Percentiles rank a stretch among this genome's conserved stretches.
These are phyloP conservation scores for Eupeodes luniger DNA, from an alignment of 2,888 invertebrate genomes.

Conservation along the genomic window DNA sequence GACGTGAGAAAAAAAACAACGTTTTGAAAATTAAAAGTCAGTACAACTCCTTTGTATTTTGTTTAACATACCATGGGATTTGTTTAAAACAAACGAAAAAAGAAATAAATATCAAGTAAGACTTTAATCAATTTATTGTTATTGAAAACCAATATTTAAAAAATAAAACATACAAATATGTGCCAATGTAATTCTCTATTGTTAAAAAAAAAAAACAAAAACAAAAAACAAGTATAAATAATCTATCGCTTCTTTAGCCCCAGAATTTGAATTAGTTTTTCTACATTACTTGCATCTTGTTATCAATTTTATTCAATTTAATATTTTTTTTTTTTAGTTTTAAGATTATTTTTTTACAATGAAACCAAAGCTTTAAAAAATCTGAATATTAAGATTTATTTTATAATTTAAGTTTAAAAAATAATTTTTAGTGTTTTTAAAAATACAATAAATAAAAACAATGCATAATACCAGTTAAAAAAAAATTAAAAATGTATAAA, in stretches of 20 bases:
- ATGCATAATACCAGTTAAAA: slow-evolving; percentile 37
- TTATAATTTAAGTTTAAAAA: slow-evolving; percentile 54
- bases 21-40: slow-evolving; percentile 51
- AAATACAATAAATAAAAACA: neutral
- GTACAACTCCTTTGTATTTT: slow-evolving; percentile 61
- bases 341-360: slow-evolving; percentile 72
- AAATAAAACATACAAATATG: slow-evolving; percentile 53
- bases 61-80: slow-evolving; percentile 45
- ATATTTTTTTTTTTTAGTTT: slow-evolving; percentile 36
- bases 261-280: slow-evolving; percentile 45
- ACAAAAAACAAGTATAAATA: neutral
- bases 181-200: slow-evolving; percentile 69
- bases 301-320: slow-evolving; percentile 43
- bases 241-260: slow-evolving; percentile 53
- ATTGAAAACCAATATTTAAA: slow-evolving; percentile 39
- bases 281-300: slow-evolving; percentile 68
- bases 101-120: slow-evolving; percentile 32
- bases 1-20: slow-evolving; percentile 9
- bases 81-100: neutral
- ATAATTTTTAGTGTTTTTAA: slow-evolving; percentile 37
- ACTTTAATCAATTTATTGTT: slow-evolving; percentile 56
- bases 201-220: slow-evolving; percentile 21
- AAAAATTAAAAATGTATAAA: slow-evolving; percentile 26
- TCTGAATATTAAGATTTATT: slow-evolving; percentile 73
- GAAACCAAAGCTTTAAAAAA: slow-evolving; percentile 77